Evolutionary conservation across 2,888 invertebrate species (phyloP).

Genomic region (Falcaria lacertinaria): DNA sequence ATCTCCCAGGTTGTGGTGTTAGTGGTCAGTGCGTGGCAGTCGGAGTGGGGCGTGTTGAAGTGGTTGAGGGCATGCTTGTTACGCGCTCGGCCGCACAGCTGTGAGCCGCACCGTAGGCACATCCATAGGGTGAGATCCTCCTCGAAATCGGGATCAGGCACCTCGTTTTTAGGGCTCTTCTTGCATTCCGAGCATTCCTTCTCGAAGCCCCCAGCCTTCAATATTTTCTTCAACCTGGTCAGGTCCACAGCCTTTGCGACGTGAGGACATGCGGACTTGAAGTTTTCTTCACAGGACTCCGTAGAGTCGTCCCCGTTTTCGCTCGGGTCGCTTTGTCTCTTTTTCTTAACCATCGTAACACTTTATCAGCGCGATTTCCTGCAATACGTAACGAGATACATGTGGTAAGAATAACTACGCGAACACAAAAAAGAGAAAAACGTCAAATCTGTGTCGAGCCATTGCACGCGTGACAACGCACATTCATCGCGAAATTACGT

Average conservation of each 20-base stretch:
- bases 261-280: constrained; percentile 83
- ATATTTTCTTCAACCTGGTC: constrained; percentile 76
- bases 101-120: constrained; percentile 89
- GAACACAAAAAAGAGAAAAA: constrained; percentile 73
- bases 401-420: constrained; percentile 72
- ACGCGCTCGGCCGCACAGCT: constrained; percentile 84
- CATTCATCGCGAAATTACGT: constrained; percentile 49
- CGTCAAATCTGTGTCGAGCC: constrained; percentile 77
- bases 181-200: constrained; percentile 81
- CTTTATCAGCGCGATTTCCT: constrained; percentile 56
- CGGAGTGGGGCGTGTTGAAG: constrained; percentile 86
- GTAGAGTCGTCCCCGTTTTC: constrained; percentile 84
- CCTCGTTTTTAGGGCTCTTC: constrained; percentile 63
- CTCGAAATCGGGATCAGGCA: constrained; percentile 68
- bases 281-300: constrained; percentile 85
- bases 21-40: constrained; percentile 85
- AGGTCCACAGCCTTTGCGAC: constrained; percentile 84
- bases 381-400: constrained; percentile 75
- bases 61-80: constrained; percentile 87
- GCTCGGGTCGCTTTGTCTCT: constrained; percentile 84
- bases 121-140: constrained; percentile 83
- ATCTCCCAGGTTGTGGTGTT: constrained; percentile 86
- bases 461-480: constrained; percentile 79
- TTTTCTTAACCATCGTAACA: constrained; percentile 85
- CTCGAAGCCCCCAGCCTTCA: constrained; percentile 75